Conservation (phyloP, 2,113 vertebrate genomes). For the Lamprotornis superbus region DNA sequence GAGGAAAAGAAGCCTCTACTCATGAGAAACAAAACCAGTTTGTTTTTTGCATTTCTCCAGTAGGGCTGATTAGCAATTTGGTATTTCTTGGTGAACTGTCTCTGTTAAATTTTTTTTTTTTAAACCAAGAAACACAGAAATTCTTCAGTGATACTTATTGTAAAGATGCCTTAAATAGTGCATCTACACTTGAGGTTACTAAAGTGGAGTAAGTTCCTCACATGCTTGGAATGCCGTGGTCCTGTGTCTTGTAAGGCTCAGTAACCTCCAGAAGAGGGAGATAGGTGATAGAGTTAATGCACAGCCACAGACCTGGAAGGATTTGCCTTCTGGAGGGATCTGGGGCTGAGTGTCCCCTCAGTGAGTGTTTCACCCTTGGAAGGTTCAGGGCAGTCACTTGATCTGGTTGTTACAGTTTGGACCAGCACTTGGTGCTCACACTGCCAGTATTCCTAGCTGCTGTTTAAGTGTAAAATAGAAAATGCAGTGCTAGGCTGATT, state of each 20-base stretch:
- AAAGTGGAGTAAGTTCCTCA: background rate
- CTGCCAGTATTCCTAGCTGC: background rate
- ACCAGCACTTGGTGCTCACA: background rate
- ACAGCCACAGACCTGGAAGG: background rate
- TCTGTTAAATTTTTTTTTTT: background rate
- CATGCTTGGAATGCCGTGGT: background rate
- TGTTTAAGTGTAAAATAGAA: background rate
- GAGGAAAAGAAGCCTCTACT: background rate
- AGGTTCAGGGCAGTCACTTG: background rate
- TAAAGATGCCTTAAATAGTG: background rate
- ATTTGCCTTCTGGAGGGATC: background rate
- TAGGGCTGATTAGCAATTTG: background rate
- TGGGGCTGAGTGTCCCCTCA: background rate
- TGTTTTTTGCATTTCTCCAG: background rate
- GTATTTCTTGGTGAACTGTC: background rate
- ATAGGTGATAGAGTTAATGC: background rate
- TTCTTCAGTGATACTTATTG: fast-evolving
- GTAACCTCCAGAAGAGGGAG: constrained; percentile 37
- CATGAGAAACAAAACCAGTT: fast-evolving
- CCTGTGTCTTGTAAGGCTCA: background rate
- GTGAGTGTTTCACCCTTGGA: background rate
- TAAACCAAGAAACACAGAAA: background rate
- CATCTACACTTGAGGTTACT: fast-evolving
- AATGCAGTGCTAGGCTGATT: background rate
- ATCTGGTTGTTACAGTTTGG: background rate